Percentiles rank a stretch among this genome's conserved stretches.
Conservation (phyloP, 2,888 invertebrate genomes). For the Deilephila porcellus region DNA sequence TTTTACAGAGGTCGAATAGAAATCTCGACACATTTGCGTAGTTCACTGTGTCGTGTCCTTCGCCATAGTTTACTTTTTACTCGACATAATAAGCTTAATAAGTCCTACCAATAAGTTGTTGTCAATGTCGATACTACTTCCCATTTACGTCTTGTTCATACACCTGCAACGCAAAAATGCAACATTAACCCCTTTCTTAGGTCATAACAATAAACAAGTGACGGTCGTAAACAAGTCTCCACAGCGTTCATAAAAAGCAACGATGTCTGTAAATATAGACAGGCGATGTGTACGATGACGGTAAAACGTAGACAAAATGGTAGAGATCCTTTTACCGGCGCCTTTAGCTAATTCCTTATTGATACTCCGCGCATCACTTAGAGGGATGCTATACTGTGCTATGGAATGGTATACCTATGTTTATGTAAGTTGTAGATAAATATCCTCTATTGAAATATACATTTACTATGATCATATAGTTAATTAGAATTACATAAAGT, state of each 20-base stretch:
- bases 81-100: too few relatives aligned
- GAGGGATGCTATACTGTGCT: conserved; percentile 32
- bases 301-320: conserved; percentile 57
- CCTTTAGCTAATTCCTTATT: conserved; percentile 63
- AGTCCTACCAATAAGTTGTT: not conserved
- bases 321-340: conserved; percentile 56
- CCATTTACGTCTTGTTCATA: conserved; percentile 34
- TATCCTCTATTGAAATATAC: not conserved
- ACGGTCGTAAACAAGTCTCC: conserved; percentile 72
- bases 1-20: too few relatives aligned
- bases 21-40: too few relatives aligned
- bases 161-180: conserved; percentile 68
- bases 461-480: too few relatives aligned
- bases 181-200: conserved; percentile 72
- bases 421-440: not conserved
- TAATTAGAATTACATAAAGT: too few relatives aligned
- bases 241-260: conserved; percentile 78
- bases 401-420: not conserved
- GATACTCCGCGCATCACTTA: conserved; percentile 46
- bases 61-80: too few relatives aligned
- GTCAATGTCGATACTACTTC: conserved; percentile 36
- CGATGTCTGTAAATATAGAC: conserved; percentile 78
- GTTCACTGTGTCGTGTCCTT: too few relatives aligned
- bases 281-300: conserved; percentile 68
- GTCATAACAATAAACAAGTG: conserved; percentile 75